Evolutionary conservation across 2,888 invertebrate species (phyloP).

Genomic region (Volucella inflata): DNA sequence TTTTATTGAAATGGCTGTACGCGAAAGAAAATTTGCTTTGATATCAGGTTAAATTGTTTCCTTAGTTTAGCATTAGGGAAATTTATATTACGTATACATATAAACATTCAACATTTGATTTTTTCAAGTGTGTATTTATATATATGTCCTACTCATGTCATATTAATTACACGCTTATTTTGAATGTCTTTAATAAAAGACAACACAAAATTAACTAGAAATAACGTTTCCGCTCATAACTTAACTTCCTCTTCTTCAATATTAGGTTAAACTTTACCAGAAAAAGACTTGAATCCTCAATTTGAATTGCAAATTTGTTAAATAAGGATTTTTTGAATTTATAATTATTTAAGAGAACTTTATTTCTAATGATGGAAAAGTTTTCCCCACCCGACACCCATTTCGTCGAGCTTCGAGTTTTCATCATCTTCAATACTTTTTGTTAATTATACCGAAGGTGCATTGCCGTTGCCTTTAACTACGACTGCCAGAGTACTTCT

Average conservation of each 20-base stretch:
- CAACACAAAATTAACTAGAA: neutral
- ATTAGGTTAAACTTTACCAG: constrained; percentile 53
- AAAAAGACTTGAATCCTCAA: constrained; percentile 47
- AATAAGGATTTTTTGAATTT: constrained; percentile 61
- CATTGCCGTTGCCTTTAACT: constrained; percentile 59
- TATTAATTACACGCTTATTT: no score
- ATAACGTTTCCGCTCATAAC: neutral
- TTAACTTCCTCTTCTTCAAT: constrained; percentile 37
- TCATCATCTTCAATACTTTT: constrained; percentile 42
- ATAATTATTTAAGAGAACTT: constrained; percentile 66
- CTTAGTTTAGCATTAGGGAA: no score
- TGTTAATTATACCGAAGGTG: constrained; percentile 68
- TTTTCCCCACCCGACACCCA: constrained; percentile 31
- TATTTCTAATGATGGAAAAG: constrained; percentile 65
- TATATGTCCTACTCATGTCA: no score
- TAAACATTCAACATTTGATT: no score
- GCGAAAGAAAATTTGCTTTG: no score
- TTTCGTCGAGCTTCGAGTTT: constrained; percentile 10
- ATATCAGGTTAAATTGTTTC: no score
- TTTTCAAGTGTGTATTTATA: no score
- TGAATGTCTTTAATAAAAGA: no score
- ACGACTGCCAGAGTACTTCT: constrained; percentile 22
- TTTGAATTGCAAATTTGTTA: constrained; percentile 71
- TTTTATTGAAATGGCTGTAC: no score
- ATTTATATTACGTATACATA: no score